Percentiles rank a stretch among this genome's conserved stretches.
Evolutionary conservation across 2,113 vertebrate species (phyloP).

Genomic region (Macrotus californicus): DNA sequence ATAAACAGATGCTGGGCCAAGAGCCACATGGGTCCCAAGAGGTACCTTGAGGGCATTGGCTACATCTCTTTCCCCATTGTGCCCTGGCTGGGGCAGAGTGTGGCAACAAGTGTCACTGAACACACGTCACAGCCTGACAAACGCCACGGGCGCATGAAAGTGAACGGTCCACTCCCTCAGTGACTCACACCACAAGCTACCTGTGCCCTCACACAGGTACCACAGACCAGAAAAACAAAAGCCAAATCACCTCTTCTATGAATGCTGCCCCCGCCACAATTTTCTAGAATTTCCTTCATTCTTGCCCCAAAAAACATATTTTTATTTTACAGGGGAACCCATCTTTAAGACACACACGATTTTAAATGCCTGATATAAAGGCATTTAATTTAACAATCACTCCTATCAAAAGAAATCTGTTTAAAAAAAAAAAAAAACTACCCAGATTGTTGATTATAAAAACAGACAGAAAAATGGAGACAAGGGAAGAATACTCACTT

Average conservation of each 20-base stretch:
- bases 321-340: neutral
- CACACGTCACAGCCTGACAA: neutral
- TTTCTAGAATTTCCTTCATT: neutral
- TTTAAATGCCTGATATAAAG: neutral
- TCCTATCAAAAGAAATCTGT: neutral
- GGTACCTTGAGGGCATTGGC: neutral
- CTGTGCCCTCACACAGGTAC: neutral
- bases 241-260: neutral
- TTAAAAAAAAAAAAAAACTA: neutral
- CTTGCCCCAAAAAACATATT: neutral
- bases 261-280: neutral
- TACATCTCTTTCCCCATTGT: neutral
- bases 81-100: neutral
- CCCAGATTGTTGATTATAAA: neutral
- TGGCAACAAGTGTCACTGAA: neutral
- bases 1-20: constrained; percentile 15
- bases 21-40: neutral
- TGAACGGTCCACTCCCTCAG: neutral
- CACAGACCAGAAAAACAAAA: neutral
- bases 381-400: neutral
- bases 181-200: neutral
- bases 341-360: neutral
- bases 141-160: neutral
- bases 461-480: neutral
- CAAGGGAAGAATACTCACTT: neutral